Evolutionary conservation across 2,888 invertebrate species (phyloP).

Genomic region (Habroteleia sp.): DNA sequence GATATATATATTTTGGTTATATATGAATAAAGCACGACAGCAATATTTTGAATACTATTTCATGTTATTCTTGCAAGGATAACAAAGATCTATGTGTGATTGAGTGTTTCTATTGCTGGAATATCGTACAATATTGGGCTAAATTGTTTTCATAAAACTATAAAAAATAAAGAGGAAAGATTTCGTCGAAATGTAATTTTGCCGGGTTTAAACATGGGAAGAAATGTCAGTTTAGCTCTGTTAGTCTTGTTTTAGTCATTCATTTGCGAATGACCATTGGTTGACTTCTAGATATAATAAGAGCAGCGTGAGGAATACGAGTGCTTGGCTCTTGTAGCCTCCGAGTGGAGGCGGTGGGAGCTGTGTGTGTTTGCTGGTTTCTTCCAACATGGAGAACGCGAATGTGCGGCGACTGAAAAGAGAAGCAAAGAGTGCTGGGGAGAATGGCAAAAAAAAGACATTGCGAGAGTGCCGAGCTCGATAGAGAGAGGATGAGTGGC

Average conservation of each 20-base stretch:
- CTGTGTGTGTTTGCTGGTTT: slow-evolving; percentile 69
- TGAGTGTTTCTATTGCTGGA: too few species aligned
- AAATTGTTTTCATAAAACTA: slow-evolving; percentile 22
- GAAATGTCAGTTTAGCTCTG: slow-evolving; percentile 18
- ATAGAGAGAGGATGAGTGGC: slow-evolving; percentile 64
- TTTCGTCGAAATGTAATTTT: slow-evolving; percentile 48
- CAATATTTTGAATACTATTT: too few species aligned
- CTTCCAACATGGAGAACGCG: slow-evolving; percentile 69
- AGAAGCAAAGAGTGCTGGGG: slow-evolving; percentile 67
- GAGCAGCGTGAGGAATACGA: slow-evolving; percentile 73
- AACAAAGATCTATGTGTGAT: too few species aligned
- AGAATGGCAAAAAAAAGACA: slow-evolving; percentile 67
- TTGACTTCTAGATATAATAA: slow-evolving; percentile 74
- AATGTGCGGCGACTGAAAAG: slow-evolving; percentile 66
- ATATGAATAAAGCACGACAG: too few species aligned
- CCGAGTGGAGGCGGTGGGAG: slow-evolving; percentile 77
- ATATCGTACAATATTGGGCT: not conserved
- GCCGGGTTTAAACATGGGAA: slow-evolving; percentile 13
- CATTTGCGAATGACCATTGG: slow-evolving; percentile 70
- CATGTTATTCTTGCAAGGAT: too few species aligned
- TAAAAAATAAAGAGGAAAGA: slow-evolving; percentile 33
- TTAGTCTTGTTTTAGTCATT: slow-evolving; percentile 58
- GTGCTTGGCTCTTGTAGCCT: slow-evolving; percentile 67
- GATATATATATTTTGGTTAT: too few species aligned
- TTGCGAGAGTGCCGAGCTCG: slow-evolving; percentile 61